These are phyloP conservation scores for Xenopus borealis DNA, from an alignment of 2,113 vertebrate species.

Conservation along the genomic window DNA sequence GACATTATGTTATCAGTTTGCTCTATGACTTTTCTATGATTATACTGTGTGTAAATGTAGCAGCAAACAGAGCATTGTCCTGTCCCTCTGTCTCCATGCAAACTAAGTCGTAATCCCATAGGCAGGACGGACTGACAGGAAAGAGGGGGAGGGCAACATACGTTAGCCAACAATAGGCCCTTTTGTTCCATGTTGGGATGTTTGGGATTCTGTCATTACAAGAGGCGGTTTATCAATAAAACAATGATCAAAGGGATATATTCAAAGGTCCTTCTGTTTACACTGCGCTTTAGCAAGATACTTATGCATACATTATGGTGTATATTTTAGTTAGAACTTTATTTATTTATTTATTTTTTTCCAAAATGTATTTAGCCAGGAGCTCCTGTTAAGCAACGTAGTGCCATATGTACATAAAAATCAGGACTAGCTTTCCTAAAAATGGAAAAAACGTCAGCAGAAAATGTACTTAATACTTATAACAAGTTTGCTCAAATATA, in stretches of 20 bases:
- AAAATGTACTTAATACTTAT: no score
- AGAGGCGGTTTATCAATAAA: conserved; percentile 21
- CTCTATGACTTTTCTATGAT: no score
- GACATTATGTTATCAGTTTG: no score
- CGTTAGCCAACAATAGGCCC: conserved; percentile 28
- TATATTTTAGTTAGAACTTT: not conserved
- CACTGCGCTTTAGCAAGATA: not conserved
- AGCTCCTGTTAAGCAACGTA: no score
- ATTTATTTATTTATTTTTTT: not conserved
- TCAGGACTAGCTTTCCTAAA: no score
- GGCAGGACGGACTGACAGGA: conserved; percentile 20
- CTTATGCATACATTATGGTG: not conserved
- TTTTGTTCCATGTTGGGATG: conserved; percentile 19
- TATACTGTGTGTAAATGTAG: not conserved
- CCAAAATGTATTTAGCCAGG: not conserved
- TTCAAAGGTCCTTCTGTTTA: conserved; percentile 2
- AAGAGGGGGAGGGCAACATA: conserved; percentile 21
- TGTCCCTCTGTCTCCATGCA: conserved; percentile 17
- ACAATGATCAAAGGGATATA: conserved; percentile 15
- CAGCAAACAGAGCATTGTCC: not conserved
- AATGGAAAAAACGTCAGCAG: no score
- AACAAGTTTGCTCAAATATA: no score
- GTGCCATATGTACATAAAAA: no score
- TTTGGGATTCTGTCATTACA: conserved; percentile 12
- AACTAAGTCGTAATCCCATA: conserved; percentile 8